Evolutionary conservation across 1,140 invertebrate species (phyloP), one percentile per base, ranked within the genome.

Genomic region (Hycleus phaleratus): DNA sequence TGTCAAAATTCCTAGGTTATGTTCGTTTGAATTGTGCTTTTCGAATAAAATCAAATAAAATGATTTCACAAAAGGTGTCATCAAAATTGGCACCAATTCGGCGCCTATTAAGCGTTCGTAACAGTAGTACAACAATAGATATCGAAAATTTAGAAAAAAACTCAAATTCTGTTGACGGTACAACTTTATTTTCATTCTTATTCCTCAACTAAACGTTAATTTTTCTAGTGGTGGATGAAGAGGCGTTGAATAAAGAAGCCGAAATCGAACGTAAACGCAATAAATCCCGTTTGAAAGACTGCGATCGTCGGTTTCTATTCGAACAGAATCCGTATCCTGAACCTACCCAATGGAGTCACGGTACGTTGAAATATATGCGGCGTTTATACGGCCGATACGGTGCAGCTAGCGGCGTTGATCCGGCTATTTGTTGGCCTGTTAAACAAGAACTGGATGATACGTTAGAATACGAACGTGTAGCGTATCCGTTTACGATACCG

Each of bases 331-430:
- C 85, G 6, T 84, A 81, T 56, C 40, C 70, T 2, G 64, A 78
- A 49, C 58, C 69, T 3, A 71, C 66, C 0, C 57, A 66, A 46
- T 78, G 73, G 73, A 70, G 67, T 59, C 84, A 87, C 62, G 40
- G 75, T 7, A 82, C 78, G 1, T 67, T 84, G 2, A 80, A 75
- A 56, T 87, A 83, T 64, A 78, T 82, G 45, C 73, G 77, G 51
- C 78, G 74, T 65, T 67, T 80, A 32, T 79, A 80, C 60, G 85
- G 82, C 0, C 73, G 72, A 4, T 85, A 83, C 67, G 85, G 85
- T 1, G 63, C 72, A 3, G 65, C 61, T 9, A 77, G 77, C 42
- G 73, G 74, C 11, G 66, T 78, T 3, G 68, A 77, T 58, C 77
- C 77, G 3, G 60, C 73, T 24, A 74, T 84, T 10, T 81, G 77